phyloP scores from a whole-genome alignment of 2,797 vertebrate species.

The Hipposideros larvatus region DNA sequence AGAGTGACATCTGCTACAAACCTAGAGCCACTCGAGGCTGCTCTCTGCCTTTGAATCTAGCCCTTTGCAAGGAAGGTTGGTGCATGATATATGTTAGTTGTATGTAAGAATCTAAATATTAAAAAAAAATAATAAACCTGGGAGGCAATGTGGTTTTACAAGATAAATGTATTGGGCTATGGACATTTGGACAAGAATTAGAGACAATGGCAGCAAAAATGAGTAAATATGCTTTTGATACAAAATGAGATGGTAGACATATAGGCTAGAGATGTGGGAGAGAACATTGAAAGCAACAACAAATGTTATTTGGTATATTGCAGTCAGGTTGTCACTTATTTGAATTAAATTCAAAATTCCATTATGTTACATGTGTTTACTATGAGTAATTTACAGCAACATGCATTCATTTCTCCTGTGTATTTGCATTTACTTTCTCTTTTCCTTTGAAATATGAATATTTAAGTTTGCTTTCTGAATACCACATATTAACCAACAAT shows the following conservation, averaged over 20 bases:
- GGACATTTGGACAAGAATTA: neutral
- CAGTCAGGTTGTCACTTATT: neutral
- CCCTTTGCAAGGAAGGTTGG: neutral
- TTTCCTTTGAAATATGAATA: neutral
- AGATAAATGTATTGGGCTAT: neutral
- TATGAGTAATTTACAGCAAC: neutral
- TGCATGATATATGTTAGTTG: neutral
- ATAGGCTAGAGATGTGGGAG: neutral
- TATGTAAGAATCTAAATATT: neutral
- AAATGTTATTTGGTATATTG: neutral
- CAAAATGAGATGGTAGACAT: neutral
- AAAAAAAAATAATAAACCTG: neutral
- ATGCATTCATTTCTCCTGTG: neutral
- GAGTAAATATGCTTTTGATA: neutral
- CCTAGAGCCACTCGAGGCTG: fast-evolving
- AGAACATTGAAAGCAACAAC: neutral
- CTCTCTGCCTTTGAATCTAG: neutral
- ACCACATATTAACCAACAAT: neutral
- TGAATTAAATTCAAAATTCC: constrained; percentile 7
- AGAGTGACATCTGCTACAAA: neutral
- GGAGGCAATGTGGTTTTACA: neutral
- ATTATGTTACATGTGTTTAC: neutral
- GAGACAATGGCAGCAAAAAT: neutral
- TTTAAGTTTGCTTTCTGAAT: constrained; percentile 50
- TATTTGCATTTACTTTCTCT: constrained; percentile 26